A percentile compares a stretch with the other conserved stretches of the same genome.
Evolutionary conservation across 92 coral and sea anemone genomes (phyloP).

Genomic region (Palythoa heliodiscus): DNA sequence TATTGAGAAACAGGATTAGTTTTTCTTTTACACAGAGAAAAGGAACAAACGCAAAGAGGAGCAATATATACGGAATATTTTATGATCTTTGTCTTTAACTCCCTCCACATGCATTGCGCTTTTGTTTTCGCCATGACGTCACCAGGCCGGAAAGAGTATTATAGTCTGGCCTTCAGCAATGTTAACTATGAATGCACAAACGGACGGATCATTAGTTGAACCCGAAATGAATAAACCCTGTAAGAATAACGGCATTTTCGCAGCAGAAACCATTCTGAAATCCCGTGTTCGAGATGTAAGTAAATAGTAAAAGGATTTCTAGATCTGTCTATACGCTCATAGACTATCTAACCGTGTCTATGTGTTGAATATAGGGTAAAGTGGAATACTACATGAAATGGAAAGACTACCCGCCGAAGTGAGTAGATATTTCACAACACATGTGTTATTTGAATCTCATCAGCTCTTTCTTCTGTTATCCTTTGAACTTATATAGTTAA

Average conservation of each 20-base stretch:
- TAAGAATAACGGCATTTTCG: slow-evolving; percentile 94
- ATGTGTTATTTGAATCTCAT: slow-evolving; percentile 1
- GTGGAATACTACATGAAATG: slow-evolving; percentile 96
- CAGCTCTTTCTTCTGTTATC: slow-evolving; percentile 20
- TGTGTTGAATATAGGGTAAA: slow-evolving; percentile 83
- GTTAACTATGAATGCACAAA: slow-evolving; percentile 48
- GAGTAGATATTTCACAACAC: slow-evolving; percentile 49
- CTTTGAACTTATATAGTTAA: slow-evolving; percentile 11
- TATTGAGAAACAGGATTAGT: neutral
- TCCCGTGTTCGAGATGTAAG: slow-evolving; percentile 91
- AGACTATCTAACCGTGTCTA: slow-evolving; percentile 21
- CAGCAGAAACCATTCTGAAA: slow-evolving; percentile 97
- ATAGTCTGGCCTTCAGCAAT: slow-evolving; percentile 49
- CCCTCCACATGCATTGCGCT: slow-evolving; percentile 45
- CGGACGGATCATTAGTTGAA: slow-evolving; percentile 30
- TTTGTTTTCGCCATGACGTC: slow-evolving; percentile 43
- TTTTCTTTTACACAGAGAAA: neutral
- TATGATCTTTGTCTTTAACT: slow-evolving; percentile 21
- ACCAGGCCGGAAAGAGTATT: slow-evolving; percentile 49
- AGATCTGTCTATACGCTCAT: slow-evolving; percentile 5
- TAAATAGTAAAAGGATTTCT: slow-evolving; percentile 8
- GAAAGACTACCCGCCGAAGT: slow-evolving; percentile 98
- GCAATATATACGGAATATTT: slow-evolving; percentile 45
- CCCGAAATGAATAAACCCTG: slow-evolving; percentile 80
- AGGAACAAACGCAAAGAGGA: slow-evolving; percentile 2